Evolutionary conservation across 2,888 invertebrate genomes (phyloP).

Genomic region (Ophioninae sp.): DNA sequence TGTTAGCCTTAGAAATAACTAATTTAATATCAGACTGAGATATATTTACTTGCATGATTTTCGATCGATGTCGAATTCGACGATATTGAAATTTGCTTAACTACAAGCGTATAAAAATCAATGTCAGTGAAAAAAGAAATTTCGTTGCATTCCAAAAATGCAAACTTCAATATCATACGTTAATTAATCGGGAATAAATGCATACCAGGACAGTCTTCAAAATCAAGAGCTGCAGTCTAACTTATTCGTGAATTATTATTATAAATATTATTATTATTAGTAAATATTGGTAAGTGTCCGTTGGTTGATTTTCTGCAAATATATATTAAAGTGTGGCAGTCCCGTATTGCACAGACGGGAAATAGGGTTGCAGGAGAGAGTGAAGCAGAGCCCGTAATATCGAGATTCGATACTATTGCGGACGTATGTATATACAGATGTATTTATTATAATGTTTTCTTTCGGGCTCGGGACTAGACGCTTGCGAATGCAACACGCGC

Average conservation of each 20-base stretch:
- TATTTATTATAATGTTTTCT: slow-evolving; percentile 32
- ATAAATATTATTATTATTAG: slow-evolving; percentile 7
- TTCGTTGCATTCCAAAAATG: too few species aligned
- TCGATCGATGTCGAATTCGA: too few species aligned
- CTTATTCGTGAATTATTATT: too few species aligned
- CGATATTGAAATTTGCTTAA: too few species aligned
- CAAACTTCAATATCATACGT: neutral
- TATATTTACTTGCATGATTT: too few species aligned
- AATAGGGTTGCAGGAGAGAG: slow-evolving; percentile 40
- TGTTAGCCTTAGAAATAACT: too few species aligned
- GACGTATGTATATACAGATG: neutral
- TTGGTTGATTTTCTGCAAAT: slow-evolving; percentile 45
- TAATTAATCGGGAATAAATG: neutral
- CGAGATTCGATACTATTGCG: slow-evolving; percentile 45
- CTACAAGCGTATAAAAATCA: too few species aligned
- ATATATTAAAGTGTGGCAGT: slow-evolving; percentile 20
- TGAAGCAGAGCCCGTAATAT: slow-evolving; percentile 40
- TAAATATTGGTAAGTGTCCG: slow-evolving; percentile 31
- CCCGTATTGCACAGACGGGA: slow-evolving; percentile 49
- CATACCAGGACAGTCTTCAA: neutral
- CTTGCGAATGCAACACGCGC: slow-evolving; percentile 48
- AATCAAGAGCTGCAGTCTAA: too few species aligned
- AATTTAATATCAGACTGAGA: too few species aligned
- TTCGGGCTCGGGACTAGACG: slow-evolving; percentile 52
- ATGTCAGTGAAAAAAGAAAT: too few species aligned